Base-by-base conservation (phyloP, 2,797 vertebrate genomes). In the Megaceryle alcyon region DNA sequence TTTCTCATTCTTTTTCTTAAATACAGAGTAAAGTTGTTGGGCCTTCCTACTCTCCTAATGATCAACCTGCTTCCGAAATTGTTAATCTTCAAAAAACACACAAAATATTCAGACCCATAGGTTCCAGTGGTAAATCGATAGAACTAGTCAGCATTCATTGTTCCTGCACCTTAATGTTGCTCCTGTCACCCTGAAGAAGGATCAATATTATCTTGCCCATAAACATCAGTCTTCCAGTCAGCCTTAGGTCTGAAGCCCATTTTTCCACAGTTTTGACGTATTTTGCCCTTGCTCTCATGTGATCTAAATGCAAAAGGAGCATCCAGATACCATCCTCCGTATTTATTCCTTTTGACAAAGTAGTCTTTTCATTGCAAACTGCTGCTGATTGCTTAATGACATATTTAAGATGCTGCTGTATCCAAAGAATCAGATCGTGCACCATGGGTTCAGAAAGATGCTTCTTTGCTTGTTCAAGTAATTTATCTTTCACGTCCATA, bases 221-320 rank as follows among this genome's bases (percentile, higher is more conserved):
- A 94, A 99, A 98, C 90, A 98, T 98, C 96, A 99, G 93, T 96
- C 97, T 98, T 96, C 98, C 98, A 59, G 97, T 96, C 92, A 99
- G 98, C 78, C 97, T 98, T 93, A 99, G 97, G 88, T 98, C 95
- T 48, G 97, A 95, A 77, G 97, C 97, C 99, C 98, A 99, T 95
- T 97, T 98, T 97, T 98, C 97, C 96, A 99, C 94, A 31, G 97
- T 98, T 92, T 91, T 97, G 69, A 98, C 26, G 23, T 99, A 99
- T 94, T 97, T 98, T 59, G 90, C 96, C 92, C 94, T 98, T 9
- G 98, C 98, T 94, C 98, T 98, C 97, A 99, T 99, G 96, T 99
- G 99, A 95, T 99, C 98, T 95, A 99, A 96, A 94, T 94, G 97
- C 95, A 99, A 92, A 78, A 99, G 98, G 11, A 97, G 90, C 41